Percentiles rank a stretch among this genome's conserved stretches.
phyloP scores from a whole-genome alignment of 2,888 invertebrate species.

The Caenorhabditis imperialis region DNA sequence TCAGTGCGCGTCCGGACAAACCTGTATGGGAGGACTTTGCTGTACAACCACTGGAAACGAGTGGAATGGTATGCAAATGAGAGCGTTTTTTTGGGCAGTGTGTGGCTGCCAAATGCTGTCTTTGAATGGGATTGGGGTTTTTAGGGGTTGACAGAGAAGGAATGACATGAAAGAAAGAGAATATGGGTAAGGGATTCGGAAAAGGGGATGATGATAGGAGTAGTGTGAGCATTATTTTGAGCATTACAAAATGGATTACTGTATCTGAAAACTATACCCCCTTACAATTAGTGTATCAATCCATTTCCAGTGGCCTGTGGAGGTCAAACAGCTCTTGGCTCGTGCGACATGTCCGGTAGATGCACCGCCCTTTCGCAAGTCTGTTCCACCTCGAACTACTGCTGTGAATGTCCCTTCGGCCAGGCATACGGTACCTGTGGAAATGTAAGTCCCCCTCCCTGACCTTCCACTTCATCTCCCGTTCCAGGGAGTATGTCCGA shows the following conservation, averaged over 20 bases:
- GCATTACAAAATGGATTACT: too few relatives aligned
- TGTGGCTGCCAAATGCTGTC: slow-evolving; percentile 7
- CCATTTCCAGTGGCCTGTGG: slow-evolving; percentile 72
- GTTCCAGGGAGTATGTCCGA: slow-evolving; percentile 67
- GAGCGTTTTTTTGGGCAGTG: too few relatives aligned
- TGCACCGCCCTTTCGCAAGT: slow-evolving; percentile 54
- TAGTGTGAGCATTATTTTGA: too few relatives aligned
- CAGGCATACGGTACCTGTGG: slow-evolving; percentile 70
- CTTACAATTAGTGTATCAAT: too few relatives aligned
- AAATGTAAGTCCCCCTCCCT: slow-evolving; percentile 54
- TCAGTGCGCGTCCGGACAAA: slow-evolving; percentile 70
- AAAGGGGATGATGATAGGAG: too few relatives aligned
- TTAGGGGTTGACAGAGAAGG: not conserved
- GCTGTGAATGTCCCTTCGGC: slow-evolving; percentile 76
- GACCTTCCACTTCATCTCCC: not conserved
- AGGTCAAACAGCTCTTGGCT: slow-evolving; percentile 66
- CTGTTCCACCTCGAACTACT: slow-evolving; percentile 74
- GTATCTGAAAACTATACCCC: too few relatives aligned
- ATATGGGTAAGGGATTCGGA: too few relatives aligned
- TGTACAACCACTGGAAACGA: slow-evolving; percentile 72
- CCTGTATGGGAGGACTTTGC: slow-evolving; percentile 75
- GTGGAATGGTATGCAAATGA: slow-evolving; percentile 61
- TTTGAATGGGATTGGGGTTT: slow-evolving; percentile 4
- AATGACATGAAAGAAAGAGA: not conserved
- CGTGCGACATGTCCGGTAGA: slow-evolving; percentile 60